These are phyloP conservation scores for Nematolebias whitei DNA, from an alignment of 2,113 vertebrate genomes.

Conservation along the genomic window DNA sequence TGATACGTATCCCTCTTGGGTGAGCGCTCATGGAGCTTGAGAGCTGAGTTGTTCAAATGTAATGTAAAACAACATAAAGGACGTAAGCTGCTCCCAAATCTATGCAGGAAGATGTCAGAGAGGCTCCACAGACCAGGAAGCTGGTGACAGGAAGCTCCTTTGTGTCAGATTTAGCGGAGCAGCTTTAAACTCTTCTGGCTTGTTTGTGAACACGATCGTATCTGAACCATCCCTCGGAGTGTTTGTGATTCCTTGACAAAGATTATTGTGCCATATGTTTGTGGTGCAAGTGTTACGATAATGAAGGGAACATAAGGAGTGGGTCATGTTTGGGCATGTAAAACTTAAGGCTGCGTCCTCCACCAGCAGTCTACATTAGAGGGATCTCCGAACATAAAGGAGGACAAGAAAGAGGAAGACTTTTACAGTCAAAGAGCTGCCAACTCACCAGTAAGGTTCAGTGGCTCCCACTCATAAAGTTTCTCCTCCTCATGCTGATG, in stretches of 20 bases:
- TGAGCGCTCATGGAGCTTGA: no score
- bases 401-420: not conserved
- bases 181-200: not conserved
- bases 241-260: no score
- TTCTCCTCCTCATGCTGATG: slow-evolving; percentile 5
- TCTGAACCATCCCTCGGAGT: not conserved
- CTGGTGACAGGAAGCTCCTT: slow-evolving; percentile 12
- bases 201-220: not conserved
- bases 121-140: slow-evolving; percentile 59
- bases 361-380: no score
- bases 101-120: slow-evolving; percentile 52
- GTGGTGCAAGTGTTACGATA: slow-evolving; percentile 17
- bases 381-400: slow-evolving; percentile 10
- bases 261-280: no score
- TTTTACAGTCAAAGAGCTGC: slow-evolving; percentile 1
- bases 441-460: slow-evolving; percentile 33
- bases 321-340: slow-evolving; percentile 57
- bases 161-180: not conserved
- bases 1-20: not conserved
- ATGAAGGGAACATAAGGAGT: not conserved
- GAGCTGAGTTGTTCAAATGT: not conserved
- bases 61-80: slow-evolving; percentile 10
- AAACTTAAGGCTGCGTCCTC: slow-evolving; percentile 11
- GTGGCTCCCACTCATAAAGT: slow-evolving; percentile 8
- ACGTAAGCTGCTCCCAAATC: slow-evolving; percentile 41